These are phyloP conservation scores for Poecilia gillii DNA, from an alignment of 2,797 vertebrate genomes.

Conservation along the genomic window DNA sequence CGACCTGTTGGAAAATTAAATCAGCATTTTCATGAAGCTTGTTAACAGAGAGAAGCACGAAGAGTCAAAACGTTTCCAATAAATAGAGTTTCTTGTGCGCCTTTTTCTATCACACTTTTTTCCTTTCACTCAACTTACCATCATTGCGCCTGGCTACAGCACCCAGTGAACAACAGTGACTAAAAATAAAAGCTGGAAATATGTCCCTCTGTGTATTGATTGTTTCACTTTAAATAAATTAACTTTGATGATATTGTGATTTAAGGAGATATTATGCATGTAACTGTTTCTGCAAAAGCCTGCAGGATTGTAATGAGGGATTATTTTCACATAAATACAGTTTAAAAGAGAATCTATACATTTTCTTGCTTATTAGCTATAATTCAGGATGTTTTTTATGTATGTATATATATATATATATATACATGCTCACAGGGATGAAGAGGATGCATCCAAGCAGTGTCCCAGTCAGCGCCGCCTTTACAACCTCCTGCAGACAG, in stretches of 20 bases:
- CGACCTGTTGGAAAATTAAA: neutral
- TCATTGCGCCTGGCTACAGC: neutral
- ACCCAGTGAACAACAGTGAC: neutral
- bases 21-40: neutral
- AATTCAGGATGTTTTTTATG: neutral
- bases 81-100: neutral
- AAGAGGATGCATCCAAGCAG: conserved; percentile 90
- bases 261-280: neutral
- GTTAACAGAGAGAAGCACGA: neutral
- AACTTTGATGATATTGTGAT: neutral
- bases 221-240: neutral
- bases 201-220: neutral
- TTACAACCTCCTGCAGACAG: conserved; percentile 90
- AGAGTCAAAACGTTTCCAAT: neutral
- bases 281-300: neutral
- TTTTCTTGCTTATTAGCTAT: neutral
- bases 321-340: neutral
- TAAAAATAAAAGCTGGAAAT: neutral
- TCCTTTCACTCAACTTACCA: neutral
- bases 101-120: neutral
- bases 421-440: conserved; percentile 75
- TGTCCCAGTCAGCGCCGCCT: conserved; percentile 87
- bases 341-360: neutral
- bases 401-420: too few species aligned
- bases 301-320: neutral